Conservation (phyloP, 2,797 vertebrate species). For the Coreius guichenoti region DNA sequence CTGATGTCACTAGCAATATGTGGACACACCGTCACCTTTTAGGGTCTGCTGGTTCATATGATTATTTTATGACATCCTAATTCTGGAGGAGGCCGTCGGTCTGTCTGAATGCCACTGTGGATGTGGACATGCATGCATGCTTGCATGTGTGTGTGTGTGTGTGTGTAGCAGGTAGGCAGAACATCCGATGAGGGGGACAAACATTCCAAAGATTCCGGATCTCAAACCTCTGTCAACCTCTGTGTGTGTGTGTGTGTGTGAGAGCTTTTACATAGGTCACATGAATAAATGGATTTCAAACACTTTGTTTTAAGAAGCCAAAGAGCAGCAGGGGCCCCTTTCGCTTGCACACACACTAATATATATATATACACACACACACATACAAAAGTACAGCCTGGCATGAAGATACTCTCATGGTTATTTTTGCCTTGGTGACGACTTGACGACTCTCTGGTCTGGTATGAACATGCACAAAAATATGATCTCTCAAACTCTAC, state of each 20-base stretch:
- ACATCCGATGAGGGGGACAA: slow-evolving; percentile 27
- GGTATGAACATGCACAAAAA: slow-evolving; percentile 25
- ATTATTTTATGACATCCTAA: slow-evolving; percentile 43
- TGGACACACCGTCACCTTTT: slow-evolving; percentile 14
- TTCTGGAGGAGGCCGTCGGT: slow-evolving; percentile 24
- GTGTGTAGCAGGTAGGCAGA: slow-evolving; percentile 25
- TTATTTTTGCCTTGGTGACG: slow-evolving; percentile 27
- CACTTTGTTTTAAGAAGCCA: slow-evolving; percentile 8
- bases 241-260: slow-evolving; percentile 8
- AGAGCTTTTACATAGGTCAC: slow-evolving; percentile 33
- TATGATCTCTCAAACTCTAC: background rate
- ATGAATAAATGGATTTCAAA: slow-evolving; percentile 40
- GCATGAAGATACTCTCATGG: background rate
- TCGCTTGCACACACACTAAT: background rate
- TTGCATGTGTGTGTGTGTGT: slow-evolving; percentile 12
- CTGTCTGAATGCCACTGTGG: slow-evolving; percentile 17
- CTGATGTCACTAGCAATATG: background rate
- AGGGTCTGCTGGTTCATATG: slow-evolving; percentile 27
- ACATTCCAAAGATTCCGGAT: slow-evolving; percentile 58
- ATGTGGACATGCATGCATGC: background rate
- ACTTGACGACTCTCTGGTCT: background rate
- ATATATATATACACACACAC: background rate
- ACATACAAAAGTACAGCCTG: slow-evolving; percentile 21
- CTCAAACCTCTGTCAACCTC: slow-evolving; percentile 34
- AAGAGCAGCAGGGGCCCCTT: slow-evolving; percentile 20